Percentiles rank a stretch among this genome's conserved stretches.
These are phyloP conservation scores for Polydrusus tereticollis DNA, from an alignment of 2,888 invertebrate species.

Conservation along the genomic window DNA sequence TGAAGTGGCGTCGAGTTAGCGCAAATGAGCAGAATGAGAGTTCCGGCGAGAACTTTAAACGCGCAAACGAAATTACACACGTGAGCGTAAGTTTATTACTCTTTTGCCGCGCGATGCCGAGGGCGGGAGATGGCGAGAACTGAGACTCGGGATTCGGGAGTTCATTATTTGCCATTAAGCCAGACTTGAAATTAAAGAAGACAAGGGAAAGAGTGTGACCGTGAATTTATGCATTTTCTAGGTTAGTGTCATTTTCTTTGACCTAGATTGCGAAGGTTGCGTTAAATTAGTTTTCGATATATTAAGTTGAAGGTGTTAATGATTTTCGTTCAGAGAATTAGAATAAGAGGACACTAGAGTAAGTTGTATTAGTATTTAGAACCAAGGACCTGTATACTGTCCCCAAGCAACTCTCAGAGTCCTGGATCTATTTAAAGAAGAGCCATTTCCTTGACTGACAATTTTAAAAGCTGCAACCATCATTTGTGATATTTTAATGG, in stretches of 20 bases:
- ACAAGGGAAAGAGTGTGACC: slow-evolving; percentile 23
- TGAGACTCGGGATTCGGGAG: slow-evolving; percentile 32
- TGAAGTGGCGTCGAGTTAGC: slow-evolving; percentile 46
- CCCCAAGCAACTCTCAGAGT: too few species aligned
- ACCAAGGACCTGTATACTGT: too few species aligned
- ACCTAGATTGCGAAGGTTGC: neutral
- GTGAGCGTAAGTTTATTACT: slow-evolving; percentile 49
- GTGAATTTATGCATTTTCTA: neutral
- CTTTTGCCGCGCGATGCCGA: slow-evolving; percentile 17
- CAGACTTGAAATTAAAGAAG: slow-evolving; percentile 41
- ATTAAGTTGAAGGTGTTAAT: too few species aligned
- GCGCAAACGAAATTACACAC: slow-evolving; percentile 49
- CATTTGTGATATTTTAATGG: too few species aligned
- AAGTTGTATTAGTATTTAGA: too few species aligned
- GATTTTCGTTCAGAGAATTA: too few species aligned
- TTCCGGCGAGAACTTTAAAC: slow-evolving; percentile 46
- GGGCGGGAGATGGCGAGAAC: slow-evolving; percentile 22
- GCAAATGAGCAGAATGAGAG: slow-evolving; percentile 47
- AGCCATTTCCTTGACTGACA: too few species aligned
- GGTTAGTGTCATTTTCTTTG: slow-evolving; percentile 5
- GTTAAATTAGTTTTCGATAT: neutral
- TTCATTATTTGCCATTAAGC: slow-evolving; percentile 47
- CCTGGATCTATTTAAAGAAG: too few species aligned
- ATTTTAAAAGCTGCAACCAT: too few species aligned
- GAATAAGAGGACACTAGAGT: too few species aligned